These are phyloP conservation scores for Notothenia coriiceps DNA, from an alignment of 2,113 vertebrate species.

Conservation along the genomic window DNA sequence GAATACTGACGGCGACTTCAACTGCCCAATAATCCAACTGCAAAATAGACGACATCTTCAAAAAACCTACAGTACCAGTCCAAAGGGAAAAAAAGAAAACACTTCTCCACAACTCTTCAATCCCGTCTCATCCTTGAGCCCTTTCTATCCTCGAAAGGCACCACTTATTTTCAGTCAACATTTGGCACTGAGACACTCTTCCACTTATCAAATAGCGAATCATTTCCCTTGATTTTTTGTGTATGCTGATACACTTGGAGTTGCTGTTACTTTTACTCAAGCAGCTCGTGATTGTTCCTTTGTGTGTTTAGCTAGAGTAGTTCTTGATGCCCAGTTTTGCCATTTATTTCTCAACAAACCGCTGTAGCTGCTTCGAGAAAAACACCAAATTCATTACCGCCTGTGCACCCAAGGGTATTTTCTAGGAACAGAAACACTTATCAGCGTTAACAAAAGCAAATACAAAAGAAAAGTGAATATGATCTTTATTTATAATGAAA, in stretches of 20 bases:
- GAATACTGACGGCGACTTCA: too few relatives aligned
- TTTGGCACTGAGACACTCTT: not conserved
- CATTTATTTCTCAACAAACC: constrained; percentile 45
- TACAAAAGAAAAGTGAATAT: constrained; percentile 30
- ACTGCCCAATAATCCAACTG: not conserved
- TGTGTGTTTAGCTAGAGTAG: constrained; percentile 9
- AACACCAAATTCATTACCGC: constrained; percentile 42
- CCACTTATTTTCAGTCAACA: not conserved
- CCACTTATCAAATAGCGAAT: not conserved
- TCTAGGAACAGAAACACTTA: constrained; percentile 42
- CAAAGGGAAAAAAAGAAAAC: not conserved
- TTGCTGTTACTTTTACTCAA: not conserved
- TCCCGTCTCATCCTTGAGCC: not conserved
- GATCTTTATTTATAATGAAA: constrained; percentile 28
- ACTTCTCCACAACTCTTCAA: not conserved
- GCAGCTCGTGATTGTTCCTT: constrained; percentile 5
- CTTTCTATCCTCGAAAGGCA: not conserved
- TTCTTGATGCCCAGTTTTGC: constrained; percentile 14
- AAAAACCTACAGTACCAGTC: not conserved
- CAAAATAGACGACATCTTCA: not conserved
- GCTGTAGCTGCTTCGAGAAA: constrained; percentile 8
- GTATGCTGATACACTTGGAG: not conserved
- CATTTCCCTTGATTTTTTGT: not conserved
- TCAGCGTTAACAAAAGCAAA: constrained; percentile 47
- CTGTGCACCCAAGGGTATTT: constrained; percentile 34